These are phyloP conservation scores for Ashinkailepas kermadecensis DNA, from an alignment of 2,888 invertebrate genomes.

Conservation along the genomic window DNA sequence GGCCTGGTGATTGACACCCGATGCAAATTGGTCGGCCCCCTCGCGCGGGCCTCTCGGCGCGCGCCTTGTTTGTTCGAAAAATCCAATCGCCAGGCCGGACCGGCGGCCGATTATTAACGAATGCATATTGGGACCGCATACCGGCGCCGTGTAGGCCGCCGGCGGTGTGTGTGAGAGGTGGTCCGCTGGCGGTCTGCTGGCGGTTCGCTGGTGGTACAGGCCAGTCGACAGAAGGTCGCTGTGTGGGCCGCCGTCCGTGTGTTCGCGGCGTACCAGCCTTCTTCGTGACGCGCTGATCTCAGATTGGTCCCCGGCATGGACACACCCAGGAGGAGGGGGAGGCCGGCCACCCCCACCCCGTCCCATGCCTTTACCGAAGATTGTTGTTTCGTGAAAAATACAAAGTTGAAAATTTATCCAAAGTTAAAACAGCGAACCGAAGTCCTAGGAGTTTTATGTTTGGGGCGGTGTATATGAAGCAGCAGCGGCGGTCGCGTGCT, in stretches of 20 bases:
- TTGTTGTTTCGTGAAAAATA: too few relatives aligned
- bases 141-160: background rate
- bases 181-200: background rate
- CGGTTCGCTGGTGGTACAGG: background rate
- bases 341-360: too few relatives aligned
- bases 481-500: too few relatives aligned
- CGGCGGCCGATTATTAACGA: slow-evolving; percentile 12
- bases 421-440: too few relatives aligned
- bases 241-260: background rate
- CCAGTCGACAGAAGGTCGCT: background rate
- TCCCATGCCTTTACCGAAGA: too few relatives aligned
- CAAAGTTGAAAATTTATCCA: too few relatives aligned
- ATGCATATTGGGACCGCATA: slow-evolving; percentile 7
- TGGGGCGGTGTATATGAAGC: too few relatives aligned
- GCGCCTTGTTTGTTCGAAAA: slow-evolving; percentile 13
- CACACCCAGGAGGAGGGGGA: too few relatives aligned
- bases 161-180: background rate
- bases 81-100: slow-evolving; percentile 4
- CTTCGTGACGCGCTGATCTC: too few relatives aligned
- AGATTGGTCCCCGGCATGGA: too few relatives aligned
- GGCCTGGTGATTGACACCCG: slow-evolving; percentile 9
- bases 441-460: too few relatives aligned
- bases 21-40: slow-evolving; percentile 12
- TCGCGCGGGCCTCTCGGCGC: background rate
- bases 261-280: too few relatives aligned